Base-by-base conservation (phyloP, 64 coral and sea anemone species). In the Montipora cactus region DNA sequence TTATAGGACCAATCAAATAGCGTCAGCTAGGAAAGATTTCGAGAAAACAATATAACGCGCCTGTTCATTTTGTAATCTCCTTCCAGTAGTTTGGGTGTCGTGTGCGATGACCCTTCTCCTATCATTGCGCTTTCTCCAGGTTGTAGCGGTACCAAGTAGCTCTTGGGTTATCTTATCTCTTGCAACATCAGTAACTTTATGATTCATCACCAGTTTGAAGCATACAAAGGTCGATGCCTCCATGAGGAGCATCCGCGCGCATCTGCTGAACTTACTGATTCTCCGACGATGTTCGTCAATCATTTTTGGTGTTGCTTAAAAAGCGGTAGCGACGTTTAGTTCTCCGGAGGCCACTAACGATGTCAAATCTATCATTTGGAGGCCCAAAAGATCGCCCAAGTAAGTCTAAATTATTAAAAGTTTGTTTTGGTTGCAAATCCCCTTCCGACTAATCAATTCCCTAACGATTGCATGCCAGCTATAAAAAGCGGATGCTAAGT, bases 351-450 rank as follows among this genome's bases (percentile, higher is more conserved):
- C 9, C 82, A 49, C n/a, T 22, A 73, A 14, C 19, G 8, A 86
- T 86, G 82, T 71, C 82, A 44, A 86, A 86, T 50, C 82, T 15
- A 45, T 86, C 82, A 1, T 86, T 86, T 48, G 82, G 82, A 71
- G 82, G 82, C 0, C 82, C 82, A 21, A 86, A 66, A 72, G 82
- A 86, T 50, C 82, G 64, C 19, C 64, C 82, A 23, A 69, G 82
- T 86, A 70, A 86, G 82, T 86, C 47, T 10, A 67, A 9, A 69
- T 3, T 13, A 21, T 47, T n/a, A 5, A 37, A 37, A 37, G 37
- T 37, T 37, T 37, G 37, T 37, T 64, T 19, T 19, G 15, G 66
- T 20, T 7, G 19, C 2, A 71, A 20, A 20, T 86, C n/a, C 3
- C 59, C 11, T 10, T 25, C 7, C 53, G 48, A 51, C 20, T 5